Base-by-base conservation (phyloP, 1,140 invertebrate genomes). In the Scaptomyza pallida region DNA sequence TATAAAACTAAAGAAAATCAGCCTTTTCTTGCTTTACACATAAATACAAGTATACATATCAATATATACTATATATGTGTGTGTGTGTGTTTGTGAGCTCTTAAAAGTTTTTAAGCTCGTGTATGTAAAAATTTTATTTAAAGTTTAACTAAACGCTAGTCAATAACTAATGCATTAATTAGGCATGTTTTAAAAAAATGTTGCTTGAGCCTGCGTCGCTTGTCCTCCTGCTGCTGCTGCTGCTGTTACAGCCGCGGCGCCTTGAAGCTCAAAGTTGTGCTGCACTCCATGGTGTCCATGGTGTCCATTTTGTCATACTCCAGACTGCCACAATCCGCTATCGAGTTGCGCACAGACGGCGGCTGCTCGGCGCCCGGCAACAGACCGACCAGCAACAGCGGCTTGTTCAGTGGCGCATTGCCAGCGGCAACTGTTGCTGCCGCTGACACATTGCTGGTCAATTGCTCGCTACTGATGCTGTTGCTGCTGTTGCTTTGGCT, bases 21-120 rank as follows among this genome's bases (percentile, higher is more conserved):
- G 81, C 81, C 81, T 85, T 85, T 85, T 85, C 81, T 85, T 85
- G 77, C 81, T 83, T 81, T 85, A 86, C 81, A 85, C 77, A 80
- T 82, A 72, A 72, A 72, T 72, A 72, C 43, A 81, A 77, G 65
- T 81, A 85, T 64, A 85, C 68, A 70, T 62, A 67, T 40, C 55
- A 64, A 72, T 70, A 48, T 47, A 68, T 44, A 57, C 43, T 33
- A 75, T 76, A 57, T 56, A 63, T 43, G 23, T 62, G 19, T 26
- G 8, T 43, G 8, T 41, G 16, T 35, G 44, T 59, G 63, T 51
- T 37, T 47, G 50, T 57, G 44, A 23, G 10, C 17, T 54, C 17
- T 17, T 54, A 54, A 37, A 54, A 37, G 19, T 54, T 12, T 37
- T 37, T 9, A 17, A 12, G 12, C 13, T 15, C 48, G 48, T 15